Base-by-base conservation (phyloP, 2,797 vertebrate genomes). In the Anguilla obscura region DNA sequence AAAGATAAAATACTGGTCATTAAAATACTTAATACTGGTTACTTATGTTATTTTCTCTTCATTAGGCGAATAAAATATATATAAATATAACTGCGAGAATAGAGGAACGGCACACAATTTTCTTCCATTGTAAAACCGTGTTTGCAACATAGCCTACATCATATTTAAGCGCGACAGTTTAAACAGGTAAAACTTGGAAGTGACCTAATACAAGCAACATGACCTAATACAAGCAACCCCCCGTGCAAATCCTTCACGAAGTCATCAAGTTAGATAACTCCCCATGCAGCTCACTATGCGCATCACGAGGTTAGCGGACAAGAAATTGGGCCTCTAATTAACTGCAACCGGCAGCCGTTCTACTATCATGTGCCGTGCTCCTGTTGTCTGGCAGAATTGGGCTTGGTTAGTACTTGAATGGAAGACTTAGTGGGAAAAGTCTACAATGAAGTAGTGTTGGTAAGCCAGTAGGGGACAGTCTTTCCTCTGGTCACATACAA, bases 101-200 rank as follows among this genome's bases (percentile, higher is more conserved):
- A 5, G 79, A n/a, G 2, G 45, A 48, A 48, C 9, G 30, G 14
- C 79, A 82, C 24, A 40, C 36, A 45, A 40, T n/a, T 82, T 82
- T 24, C 7, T 50, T 21, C 7, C 79, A 50, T 50, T 50, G 21
- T n/a, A 27, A 82, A 82, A 33, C 71, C 1, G 16, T 8, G 79
- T 50, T 45, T 45, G 9, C 79, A 50, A 24, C 18, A 24, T n/a
- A 56, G 54, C 54, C 54, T 56, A 40, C 74, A 76, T 4, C 36
- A 16, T 18, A 76, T 40, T 45, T 45, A 33, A 10, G 10, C 7
- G n/a, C 6, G 63, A 69, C 24, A 69, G 63, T 69, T 69, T 69
- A 69, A 69, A 69, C 63, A 69, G 63, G 63, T 69, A 69, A 69
- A 69, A 69, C 63, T 69, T 69, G 63, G 21, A 63, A 63, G 63